Evolutionary conservation across 2,888 invertebrate species (phyloP), one percentile per base, ranked within the genome.

Genomic region (Eumacrocentrus americanus): DNA sequence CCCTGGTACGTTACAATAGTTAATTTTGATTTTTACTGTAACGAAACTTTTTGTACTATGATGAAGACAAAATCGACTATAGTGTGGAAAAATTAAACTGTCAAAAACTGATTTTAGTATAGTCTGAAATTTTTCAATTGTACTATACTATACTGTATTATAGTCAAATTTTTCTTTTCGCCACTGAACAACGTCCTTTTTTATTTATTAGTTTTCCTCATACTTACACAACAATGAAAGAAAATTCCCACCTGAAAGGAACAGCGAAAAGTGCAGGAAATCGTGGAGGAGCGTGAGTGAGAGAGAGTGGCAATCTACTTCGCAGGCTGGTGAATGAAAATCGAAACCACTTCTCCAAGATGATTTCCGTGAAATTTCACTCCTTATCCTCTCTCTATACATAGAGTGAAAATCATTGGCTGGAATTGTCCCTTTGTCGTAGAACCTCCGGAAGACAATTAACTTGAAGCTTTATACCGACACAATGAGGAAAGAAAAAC

Each of bases 311-410:
- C 55, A 46, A 56, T 56, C 46, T 56, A 22, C 16, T 3, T 14
- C 3, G 20, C 20, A 34, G 46, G 42, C 35, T 9, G 14, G 22
- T 35, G 29, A 44, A 29, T 35, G 29, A 60, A 64, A 61, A 58
- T 61, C 52, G 42, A 61, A 64, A 64, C 52, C 56, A 60, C 64
- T 60, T 42, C 6, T 7, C 6, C 7, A 50, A 38, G 46, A 50
- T 47, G 25, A 61, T 61, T 61, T 51, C 38, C 51, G 51, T 58
- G 53, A 64, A 60, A 60, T 60, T 59, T 55, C 23, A 29, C 34
- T 42, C 12, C 18, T 34, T 12, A n/a, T 46, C 2, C n/a, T 14
- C n/a, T 14, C 1, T 46, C 23, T 23, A 42, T 25, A 44, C 9
- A 40, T 6, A n/a, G n/a, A n/a, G n/a, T n/a, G n/a, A n/a, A n/a